Evolutionary conservation across 2,888 invertebrate genomes (phyloP).

Genomic region (Stenichneumon culpator): DNA sequence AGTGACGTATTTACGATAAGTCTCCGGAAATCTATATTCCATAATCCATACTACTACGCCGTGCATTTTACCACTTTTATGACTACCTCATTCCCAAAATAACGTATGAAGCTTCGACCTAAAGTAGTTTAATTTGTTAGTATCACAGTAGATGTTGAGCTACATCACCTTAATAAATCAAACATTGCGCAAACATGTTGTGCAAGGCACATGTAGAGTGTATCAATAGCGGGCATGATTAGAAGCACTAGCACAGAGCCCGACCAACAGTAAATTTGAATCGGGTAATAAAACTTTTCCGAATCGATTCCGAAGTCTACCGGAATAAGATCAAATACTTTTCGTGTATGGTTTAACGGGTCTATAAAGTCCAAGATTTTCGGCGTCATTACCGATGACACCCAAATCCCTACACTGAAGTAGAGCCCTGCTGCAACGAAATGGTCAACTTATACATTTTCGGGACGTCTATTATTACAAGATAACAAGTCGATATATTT

Average conservation of each 20-base stretch:
- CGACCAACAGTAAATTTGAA: neutral
- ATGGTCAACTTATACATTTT: neutral
- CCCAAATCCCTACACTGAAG: neutral
- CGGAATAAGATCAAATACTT: neutral
- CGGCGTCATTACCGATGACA: neutral
- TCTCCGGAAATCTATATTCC: too few relatives aligned
- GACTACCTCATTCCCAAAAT: too few relatives aligned
- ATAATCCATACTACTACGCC: too few relatives aligned
- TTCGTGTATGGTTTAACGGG: neutral
- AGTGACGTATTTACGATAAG: too few relatives aligned
- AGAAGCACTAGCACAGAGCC: neutral
- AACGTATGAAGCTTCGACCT: too few relatives aligned
- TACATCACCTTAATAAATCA: neutral
- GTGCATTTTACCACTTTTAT: too few relatives aligned
- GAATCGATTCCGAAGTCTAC: neutral
- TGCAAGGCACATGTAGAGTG: neutral
- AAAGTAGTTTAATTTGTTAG: too few relatives aligned
- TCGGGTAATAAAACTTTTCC: neutral
- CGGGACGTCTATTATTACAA: neutral
- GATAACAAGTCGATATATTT: neutral
- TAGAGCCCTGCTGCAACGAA: neutral
- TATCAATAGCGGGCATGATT: neutral
- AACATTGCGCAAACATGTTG: slow-evolving; percentile 11
- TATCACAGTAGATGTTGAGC: too few relatives aligned
- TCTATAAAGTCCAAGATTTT: neutral